Evolutionary conservation across 1,140 invertebrate species (phyloP).

Genomic region (Oryctes rhinoceros): DNA sequence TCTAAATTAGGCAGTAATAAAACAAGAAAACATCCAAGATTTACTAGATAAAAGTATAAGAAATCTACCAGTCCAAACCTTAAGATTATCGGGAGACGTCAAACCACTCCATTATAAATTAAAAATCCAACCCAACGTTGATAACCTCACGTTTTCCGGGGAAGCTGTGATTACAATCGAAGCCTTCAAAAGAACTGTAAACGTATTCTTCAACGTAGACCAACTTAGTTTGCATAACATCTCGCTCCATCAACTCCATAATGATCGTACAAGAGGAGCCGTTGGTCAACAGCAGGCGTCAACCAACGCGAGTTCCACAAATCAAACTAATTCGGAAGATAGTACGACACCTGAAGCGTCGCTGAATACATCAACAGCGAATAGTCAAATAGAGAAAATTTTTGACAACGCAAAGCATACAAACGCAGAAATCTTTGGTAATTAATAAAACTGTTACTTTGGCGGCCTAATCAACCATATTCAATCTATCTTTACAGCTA

Average conservation of each 20-base stretch:
- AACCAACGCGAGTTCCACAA: background rate
- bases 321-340: background rate
- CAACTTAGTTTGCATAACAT: conserved; percentile 45
- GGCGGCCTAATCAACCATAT: background rate
- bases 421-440: conserved; percentile 4
- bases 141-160: conserved; percentile 56
- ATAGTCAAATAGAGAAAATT: background rate
- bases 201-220: conserved; percentile 54
- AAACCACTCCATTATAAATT: conserved; percentile 52
- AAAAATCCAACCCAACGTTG: conserved; percentile 52
- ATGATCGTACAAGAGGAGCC: background rate
- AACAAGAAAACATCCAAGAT: conserved; percentile 16
- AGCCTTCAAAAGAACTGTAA: conserved; percentile 51
- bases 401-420: background rate
- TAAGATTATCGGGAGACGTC: conserved; percentile 51
- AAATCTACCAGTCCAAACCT: conserved; percentile 48
- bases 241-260: conserved; percentile 2
- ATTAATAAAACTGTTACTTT: background rate
- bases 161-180: conserved; percentile 51
- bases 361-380: background rate
- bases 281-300: background rate
- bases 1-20: background rate
- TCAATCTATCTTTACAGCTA: background rate
- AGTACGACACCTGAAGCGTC: background rate
- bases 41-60: conserved; percentile 55